Conservation (phyloP, 1,140 invertebrate genomes). For the Pachypeltis micranthus region DNA sequence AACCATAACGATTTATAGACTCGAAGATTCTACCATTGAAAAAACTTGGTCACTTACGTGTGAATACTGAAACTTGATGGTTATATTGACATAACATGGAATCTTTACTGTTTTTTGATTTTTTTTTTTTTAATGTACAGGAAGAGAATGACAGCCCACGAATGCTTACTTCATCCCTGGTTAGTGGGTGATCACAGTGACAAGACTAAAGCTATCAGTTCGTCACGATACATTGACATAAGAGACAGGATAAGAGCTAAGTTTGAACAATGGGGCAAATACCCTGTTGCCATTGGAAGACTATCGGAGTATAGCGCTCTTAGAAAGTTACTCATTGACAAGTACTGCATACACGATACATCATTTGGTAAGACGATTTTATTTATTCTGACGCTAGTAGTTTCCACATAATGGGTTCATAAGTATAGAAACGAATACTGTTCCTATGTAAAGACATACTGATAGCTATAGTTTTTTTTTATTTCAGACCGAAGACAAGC, state of each 20-base stretch:
- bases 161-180: slow-evolving; percentile 92
- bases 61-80: too few species aligned
- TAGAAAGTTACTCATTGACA: slow-evolving; percentile 90
- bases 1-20: too few species aligned
- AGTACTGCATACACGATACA: slow-evolving; percentile 91
- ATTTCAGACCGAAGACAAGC: slow-evolving; percentile 84
- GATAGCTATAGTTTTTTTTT: slow-evolving; percentile 15
- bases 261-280: slow-evolving; percentile 85
- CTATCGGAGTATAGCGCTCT: slow-evolving; percentile 94
- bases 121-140: slow-evolving; percentile 39
- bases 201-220: slow-evolving; percentile 61
- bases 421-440: neutral
- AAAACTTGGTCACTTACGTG: too few species aligned
- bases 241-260: slow-evolving; percentile 74
- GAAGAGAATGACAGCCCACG: slow-evolving; percentile 95
- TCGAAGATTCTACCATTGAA: too few species aligned
- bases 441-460: neutral
- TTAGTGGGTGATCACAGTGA: slow-evolving; percentile 69
- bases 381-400: neutral
- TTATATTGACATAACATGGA: too few species aligned
- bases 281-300: slow-evolving; percentile 84
- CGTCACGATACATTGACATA: slow-evolving; percentile 71
- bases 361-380: slow-evolving; percentile 62
- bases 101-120: neutral
- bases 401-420: slow-evolving; percentile 12